These are phyloP conservation scores for Epizoanthus fatuus DNA, from an alignment of 92 coral and sea anemone species.

Conservation along the genomic window DNA sequence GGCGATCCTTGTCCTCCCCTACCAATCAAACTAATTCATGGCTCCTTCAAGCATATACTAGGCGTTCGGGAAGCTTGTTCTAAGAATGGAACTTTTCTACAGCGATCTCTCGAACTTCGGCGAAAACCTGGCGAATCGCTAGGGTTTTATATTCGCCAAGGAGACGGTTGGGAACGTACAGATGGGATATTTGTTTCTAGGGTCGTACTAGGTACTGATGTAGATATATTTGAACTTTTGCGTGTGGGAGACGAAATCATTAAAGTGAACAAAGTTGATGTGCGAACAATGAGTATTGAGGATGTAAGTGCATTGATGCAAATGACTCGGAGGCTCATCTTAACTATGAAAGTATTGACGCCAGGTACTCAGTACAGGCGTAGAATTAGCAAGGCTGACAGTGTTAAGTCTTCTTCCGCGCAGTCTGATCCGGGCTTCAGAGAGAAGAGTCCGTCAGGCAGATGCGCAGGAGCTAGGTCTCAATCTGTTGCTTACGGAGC, in stretches of 20 bases:
- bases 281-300: slow-evolving; percentile 92
- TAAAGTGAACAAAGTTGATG: slow-evolving; percentile 97
- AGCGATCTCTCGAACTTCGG: slow-evolving; percentile 93
- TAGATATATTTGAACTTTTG: slow-evolving; percentile 96
- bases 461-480: slow-evolving; percentile 19
- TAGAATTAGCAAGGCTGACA: slow-evolving; percentile 76
- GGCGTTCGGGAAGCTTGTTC: slow-evolving; percentile 99
- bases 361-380: slow-evolving; percentile 84
- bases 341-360: slow-evolving; percentile 97
- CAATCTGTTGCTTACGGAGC: slow-evolving; percentile 75
- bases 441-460: slow-evolving; percentile 15
- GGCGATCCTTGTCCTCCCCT: slow-evolving; percentile 96
- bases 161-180: slow-evolving; percentile 98
- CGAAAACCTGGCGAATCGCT: slow-evolving; percentile 98
- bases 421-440: slow-evolving; percentile 57
- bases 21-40: slow-evolving; percentile 95
- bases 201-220: slow-evolving; percentile 97
- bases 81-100: slow-evolving; percentile 97
- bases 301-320: slow-evolving; percentile 99
- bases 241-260: slow-evolving; percentile 99
- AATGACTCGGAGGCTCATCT: slow-evolving; percentile 94
- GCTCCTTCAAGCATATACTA: slow-evolving; percentile 89
- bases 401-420: slow-evolving; percentile 59
- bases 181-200: slow-evolving; percentile 99
- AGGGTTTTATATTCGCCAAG: slow-evolving; percentile 99